Conservation (phyloP, 2,797 vertebrate genomes). For the Loris lydekkerianus region DNA sequence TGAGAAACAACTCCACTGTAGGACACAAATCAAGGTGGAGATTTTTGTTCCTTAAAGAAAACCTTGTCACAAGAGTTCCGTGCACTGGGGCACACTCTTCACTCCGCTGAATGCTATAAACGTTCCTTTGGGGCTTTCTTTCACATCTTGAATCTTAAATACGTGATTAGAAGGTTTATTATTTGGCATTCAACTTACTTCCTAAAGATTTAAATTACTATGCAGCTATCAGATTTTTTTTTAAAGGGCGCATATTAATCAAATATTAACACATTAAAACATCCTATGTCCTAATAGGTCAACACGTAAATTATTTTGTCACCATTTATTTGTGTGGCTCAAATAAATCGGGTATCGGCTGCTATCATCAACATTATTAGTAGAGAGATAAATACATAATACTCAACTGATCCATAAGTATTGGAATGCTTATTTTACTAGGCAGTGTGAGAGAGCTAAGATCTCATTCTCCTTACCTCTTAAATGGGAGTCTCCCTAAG, state of each 20-base stretch:
- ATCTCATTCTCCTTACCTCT: neutral
- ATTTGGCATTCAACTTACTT: conserved; percentile 62
- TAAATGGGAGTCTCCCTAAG: neutral
- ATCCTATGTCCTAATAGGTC: conserved; percentile 35
- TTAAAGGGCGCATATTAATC: conserved; percentile 15
- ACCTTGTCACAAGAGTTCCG: too few relatives aligned
- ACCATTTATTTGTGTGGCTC: neutral
- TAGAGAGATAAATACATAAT: neutral
- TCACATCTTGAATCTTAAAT: conserved; percentile 55
- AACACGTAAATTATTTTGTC: conserved; percentile 41
- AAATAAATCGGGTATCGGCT: neutral
- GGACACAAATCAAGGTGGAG: neutral
- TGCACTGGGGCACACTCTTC: neutral
- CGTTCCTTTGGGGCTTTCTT: neutral
- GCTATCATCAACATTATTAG: neutral
- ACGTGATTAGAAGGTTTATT: conserved; percentile 35
- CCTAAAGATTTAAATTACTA: conserved; percentile 43
- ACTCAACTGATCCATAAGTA: conserved; percentile 18
- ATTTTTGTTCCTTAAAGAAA: conserved; percentile 40
- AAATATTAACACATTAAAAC: conserved; percentile 59
- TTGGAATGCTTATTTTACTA: neutral
- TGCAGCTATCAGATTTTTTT: conserved; percentile 24
- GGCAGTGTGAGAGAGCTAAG: neutral
- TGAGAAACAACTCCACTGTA: neutral
- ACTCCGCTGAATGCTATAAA: neutral